Evolutionary conservation across 2,113 vertebrate genomes (phyloP).

Genomic region (Ailuropoda melanoleuca): DNA sequence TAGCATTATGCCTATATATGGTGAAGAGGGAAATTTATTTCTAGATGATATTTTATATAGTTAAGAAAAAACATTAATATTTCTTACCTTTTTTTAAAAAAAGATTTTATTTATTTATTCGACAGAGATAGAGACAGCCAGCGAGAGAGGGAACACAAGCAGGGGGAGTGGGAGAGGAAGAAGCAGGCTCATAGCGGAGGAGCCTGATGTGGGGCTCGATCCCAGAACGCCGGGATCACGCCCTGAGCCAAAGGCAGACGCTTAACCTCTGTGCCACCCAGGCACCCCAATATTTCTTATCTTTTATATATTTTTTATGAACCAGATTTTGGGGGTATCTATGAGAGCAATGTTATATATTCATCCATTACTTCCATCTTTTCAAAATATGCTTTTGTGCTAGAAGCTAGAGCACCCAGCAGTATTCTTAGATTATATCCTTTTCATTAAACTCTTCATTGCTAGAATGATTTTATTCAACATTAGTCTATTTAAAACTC

Average conservation of each 20-base stretch:
- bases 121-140: too few relatives aligned
- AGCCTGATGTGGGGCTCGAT: too few relatives aligned
- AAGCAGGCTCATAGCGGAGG: too few relatives aligned
- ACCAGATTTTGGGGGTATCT: neutral
- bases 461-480: slow-evolving; percentile 51
- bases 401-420: neutral
- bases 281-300: slow-evolving; percentile 23
- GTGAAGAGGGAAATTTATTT: slow-evolving; percentile 63
- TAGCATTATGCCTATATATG: slow-evolving; percentile 69
- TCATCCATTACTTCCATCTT: neutral
- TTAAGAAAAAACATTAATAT: slow-evolving; percentile 66
- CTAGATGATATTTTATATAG: slow-evolving; percentile 60
- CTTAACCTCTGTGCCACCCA: too few relatives aligned
- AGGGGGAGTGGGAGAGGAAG: too few relatives aligned
- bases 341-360: neutral
- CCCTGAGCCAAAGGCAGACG: too few relatives aligned
- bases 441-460: neutral
- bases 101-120: too few relatives aligned
- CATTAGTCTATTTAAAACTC: neutral
- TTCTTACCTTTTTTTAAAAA: too few relatives aligned
- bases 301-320: slow-evolving; percentile 51
- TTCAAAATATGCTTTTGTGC: neutral
- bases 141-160: too few relatives aligned
- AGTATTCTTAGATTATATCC: neutral
- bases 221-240: too few relatives aligned